phyloP scores from a whole-genome alignment of 53 echinoderm and acorn worm species.

The Paracentrotus lividus region DNA sequence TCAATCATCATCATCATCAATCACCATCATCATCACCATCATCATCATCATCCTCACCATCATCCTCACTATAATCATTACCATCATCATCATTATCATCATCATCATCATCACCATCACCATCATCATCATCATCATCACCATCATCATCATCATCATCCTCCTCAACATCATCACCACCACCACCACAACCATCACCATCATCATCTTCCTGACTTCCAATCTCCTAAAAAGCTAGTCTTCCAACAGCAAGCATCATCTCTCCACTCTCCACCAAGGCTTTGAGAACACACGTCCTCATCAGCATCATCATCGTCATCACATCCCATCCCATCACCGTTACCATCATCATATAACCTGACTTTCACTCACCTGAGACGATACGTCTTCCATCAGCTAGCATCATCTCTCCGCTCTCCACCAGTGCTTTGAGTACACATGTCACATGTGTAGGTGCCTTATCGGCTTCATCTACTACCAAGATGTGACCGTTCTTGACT shows the following conservation, averaged over 20 bases:
- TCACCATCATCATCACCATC: slow-evolving; percentile 14
- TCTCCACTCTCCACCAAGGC: no score
- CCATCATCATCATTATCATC: slow-evolving; percentile 41
- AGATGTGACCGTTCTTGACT: slow-evolving; percentile 91
- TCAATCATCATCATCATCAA: slow-evolving; percentile 35
- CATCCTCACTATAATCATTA: not conserved
- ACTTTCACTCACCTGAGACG: slow-evolving; percentile 79
- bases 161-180: not conserved
- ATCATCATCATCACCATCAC: not conserved
- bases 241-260: no score
- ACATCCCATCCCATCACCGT: slow-evolving; percentile 43
- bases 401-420: slow-evolving; percentile 98
- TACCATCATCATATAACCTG: slow-evolving; percentile 1
- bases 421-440: slow-evolving; percentile 92
- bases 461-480: slow-evolving; percentile 98
- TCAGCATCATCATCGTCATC: slow-evolving; percentile 22
- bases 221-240: no score
- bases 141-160: no score
- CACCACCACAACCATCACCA: slow-evolving; percentile 33
- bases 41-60: slow-evolving; percentile 22
- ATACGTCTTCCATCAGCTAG: slow-evolving; percentile 96
- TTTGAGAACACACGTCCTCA: slow-evolving; percentile 9
- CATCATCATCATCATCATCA: no score
- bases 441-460: slow-evolving; percentile 99
- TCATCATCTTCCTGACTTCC: not conserved